A percentile compares a stretch with the other conserved stretches of the same genome.
Conservation (phyloP, 2,797 vertebrate genomes). For the Ficedula albicollis region DNA sequence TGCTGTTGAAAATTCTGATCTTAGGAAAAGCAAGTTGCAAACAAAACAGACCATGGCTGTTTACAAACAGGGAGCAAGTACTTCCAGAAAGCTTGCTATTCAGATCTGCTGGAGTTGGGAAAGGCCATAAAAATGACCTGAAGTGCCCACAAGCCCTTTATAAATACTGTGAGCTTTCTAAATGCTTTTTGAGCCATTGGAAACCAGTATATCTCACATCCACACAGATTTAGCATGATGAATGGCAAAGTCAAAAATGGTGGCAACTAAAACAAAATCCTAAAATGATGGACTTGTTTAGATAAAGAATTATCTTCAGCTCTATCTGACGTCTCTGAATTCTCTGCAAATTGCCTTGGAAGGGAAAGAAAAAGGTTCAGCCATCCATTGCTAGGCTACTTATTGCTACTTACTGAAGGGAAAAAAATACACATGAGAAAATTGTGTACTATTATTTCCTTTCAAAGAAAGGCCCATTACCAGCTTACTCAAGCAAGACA, state of each 20-base stretch:
- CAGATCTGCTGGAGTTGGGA: not conserved
- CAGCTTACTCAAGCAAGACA: not conserved
- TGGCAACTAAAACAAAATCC: constrained; percentile 43
- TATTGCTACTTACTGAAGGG: not conserved
- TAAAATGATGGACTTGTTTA: constrained; percentile 27
- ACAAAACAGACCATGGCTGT: not conserved
- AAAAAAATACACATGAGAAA: not conserved
- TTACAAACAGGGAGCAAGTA: not conserved
- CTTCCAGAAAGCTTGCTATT: not conserved
- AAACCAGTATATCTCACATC: not conserved
- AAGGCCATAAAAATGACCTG: not conserved
- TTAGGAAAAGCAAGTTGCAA: not conserved
- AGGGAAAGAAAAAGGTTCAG: not conserved
- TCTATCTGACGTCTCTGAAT: constrained; percentile 14
- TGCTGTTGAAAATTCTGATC: not conserved
- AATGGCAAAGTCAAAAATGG: constrained; percentile 24
- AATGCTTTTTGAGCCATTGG: not conserved
- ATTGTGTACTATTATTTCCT: not conserved
- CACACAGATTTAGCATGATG: not conserved
- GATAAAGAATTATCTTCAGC: constrained; percentile 26
- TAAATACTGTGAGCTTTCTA: not conserved
- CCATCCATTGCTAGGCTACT: not conserved
- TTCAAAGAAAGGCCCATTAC: not conserved
- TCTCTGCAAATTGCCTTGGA: constrained; percentile 18
- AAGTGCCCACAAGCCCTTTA: not conserved